Base-by-base conservation (phyloP, 2,797 vertebrate genomes). In the Molossus alvarezi region DNA sequence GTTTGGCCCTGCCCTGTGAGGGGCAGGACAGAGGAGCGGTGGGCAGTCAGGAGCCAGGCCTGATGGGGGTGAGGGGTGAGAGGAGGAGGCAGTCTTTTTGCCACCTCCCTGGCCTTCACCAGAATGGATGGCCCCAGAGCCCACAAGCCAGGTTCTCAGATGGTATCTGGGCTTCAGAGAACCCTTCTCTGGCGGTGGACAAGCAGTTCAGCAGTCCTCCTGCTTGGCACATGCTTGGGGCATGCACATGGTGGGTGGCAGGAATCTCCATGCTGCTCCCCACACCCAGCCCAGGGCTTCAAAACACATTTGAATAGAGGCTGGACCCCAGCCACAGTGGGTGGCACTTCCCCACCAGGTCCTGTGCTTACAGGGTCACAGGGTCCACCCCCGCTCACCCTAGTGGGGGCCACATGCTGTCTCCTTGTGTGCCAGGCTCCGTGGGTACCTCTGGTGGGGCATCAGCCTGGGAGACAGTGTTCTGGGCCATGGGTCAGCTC, bases 251-350 rank as follows among this genome's bases (percentile, higher is more conserved):
- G 79, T 81, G 84, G 94, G 90, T 2, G 29, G 17, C 64, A 94
- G 92, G 90, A 91, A 96, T 94, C 95, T 95, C 53, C 41, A 20
- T 41, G n/a, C 45, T 75, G 62, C 9, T 88, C 55, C 83, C 86
- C 64, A 45, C 51, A 21, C 67, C 21, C 71, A 88, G 64, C 20
- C 90, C 37, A 80, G 33, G 51, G 51, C 71, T 48, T 67, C 55
- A 15, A 76, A 80, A 57, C 57, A 87, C 12, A 4, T 53, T 33
- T 41, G 37, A 67, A 73, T 17, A n/a, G n/a, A 85, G 53, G 85
- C 57, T 87, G 81, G 69, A 53, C 37, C 64, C 37, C 14, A 33
- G 71, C 41, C 60, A 11, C 37, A 58, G 62, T 14, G 62, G 65
- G 33, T 14, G 17, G 33, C 13, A 20, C 20, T 48, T 67, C 33